Percentiles rank a stretch among this genome's conserved stretches.
phyloP scores from a whole-genome alignment of 2,113 vertebrate species.

The Lophura nycthemera region DNA sequence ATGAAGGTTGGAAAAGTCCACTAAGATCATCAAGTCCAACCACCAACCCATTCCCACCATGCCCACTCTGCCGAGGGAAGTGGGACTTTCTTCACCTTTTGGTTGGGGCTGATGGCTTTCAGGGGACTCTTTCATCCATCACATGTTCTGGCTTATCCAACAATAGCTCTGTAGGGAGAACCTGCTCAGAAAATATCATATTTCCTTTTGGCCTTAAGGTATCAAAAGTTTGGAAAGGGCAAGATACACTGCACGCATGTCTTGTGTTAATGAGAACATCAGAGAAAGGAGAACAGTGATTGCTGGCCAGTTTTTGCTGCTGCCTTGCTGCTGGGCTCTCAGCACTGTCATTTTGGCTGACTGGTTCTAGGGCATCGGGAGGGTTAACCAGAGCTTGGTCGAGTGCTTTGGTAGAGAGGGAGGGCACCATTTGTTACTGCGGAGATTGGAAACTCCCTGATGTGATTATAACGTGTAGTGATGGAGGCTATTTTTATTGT shows the following conservation, averaged over 20 bases:
- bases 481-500: slow-evolving; percentile 69
- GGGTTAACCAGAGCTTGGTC: slow-evolving; percentile 14
- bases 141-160: not conserved
- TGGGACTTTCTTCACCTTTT: not conserved
- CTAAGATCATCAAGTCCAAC: no score
- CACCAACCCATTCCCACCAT: no score
- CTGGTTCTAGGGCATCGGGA: not conserved
- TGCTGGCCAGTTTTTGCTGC: not conserved
- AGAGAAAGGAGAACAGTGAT: not conserved
- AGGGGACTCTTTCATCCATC: not conserved
- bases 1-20: no score
- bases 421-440: slow-evolving; percentile 9
- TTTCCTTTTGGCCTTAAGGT: not conserved
- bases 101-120: not conserved
- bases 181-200: not conserved
- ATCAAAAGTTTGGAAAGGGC: not conserved
- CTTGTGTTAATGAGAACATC: not conserved
- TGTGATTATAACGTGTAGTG: slow-evolving; percentile 48
- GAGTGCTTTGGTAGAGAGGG: not conserved
- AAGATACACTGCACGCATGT: not conserved
- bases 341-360: not conserved
- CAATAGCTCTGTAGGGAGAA: not conserved
- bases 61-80: not conserved
- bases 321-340: not conserved
- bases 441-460: slow-evolving; percentile 51